Conservation (phyloP, 2,888 invertebrate genomes). For the Minunthozetes semirufus region DNA sequence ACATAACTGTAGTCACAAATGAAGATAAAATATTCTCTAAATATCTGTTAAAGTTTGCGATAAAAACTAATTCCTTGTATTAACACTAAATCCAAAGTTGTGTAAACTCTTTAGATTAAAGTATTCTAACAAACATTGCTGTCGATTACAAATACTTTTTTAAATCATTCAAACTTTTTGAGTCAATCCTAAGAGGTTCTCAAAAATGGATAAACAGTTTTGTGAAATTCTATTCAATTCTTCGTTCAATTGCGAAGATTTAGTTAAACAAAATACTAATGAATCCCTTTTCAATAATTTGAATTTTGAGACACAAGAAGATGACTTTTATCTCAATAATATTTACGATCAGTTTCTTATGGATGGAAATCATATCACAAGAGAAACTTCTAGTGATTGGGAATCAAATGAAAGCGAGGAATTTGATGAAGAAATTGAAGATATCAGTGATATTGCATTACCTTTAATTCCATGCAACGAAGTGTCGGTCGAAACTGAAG, state of each 20-base stretch:
- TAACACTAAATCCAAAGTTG: conserved; percentile 6
- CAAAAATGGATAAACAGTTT: conserved; percentile 6
- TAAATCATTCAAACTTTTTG: neutral
- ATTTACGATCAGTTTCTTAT: neutral
- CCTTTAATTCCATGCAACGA: neutral
- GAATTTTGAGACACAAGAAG: neutral
- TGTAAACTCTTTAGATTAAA: conserved; percentile 21
- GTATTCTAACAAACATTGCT: neutral
- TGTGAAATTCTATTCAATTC: conserved; percentile 2
- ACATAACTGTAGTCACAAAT: neutral
- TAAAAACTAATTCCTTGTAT: neutral
- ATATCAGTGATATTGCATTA: neutral
- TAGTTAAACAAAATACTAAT: neutral
- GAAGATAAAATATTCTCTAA: neutral
- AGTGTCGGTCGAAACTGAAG: neutral
- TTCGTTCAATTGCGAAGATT: neutral
- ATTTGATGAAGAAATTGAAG: neutral
- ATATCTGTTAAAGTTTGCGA: neutral
- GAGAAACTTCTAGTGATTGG: conserved; percentile 6
- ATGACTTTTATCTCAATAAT: neutral
- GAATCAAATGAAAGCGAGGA: neutral
- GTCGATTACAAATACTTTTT: neutral
- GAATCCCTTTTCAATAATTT: neutral
- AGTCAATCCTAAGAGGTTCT: neutral
- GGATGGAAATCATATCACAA: neutral